Percentiles rank a stretch among this genome's conserved stretches.
Evolutionary conservation across 2,113 vertebrate species (phyloP).

Genomic region (Leucopternis melanops): DNA sequence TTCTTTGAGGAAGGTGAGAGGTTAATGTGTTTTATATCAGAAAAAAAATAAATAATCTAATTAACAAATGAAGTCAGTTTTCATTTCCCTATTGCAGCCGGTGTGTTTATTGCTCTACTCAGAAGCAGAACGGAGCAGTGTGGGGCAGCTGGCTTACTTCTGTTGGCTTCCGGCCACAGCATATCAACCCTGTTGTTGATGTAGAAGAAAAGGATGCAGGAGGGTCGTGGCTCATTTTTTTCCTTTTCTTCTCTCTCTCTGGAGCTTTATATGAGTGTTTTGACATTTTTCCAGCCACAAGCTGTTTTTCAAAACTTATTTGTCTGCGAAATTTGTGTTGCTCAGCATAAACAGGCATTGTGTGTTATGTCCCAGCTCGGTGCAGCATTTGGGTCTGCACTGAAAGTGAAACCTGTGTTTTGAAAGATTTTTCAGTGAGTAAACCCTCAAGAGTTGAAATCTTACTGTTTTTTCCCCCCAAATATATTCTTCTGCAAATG

Average conservation of each 20-base stretch:
- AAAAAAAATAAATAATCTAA: not conserved
- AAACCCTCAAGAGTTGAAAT: not conserved
- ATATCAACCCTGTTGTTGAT: slow-evolving; percentile 55
- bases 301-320: slow-evolving; percentile 27
- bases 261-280: slow-evolving; percentile 7
- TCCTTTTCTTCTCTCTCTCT: slow-evolving; percentile 8
- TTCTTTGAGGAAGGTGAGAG: not conserved
- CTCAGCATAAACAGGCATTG: not conserved
- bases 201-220: slow-evolving; percentile 52
- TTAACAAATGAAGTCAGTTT: not conserved
- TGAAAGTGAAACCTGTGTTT: not conserved
- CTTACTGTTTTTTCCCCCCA: not conserved
- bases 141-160: slow-evolving; percentile 25
- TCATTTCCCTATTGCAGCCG: not conserved
- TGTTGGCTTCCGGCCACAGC: not conserved
- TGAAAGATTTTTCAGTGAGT: not conserved
- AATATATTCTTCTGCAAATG: not conserved
- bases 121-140: not conserved
- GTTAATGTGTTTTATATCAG: not conserved
- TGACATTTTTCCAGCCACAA: slow-evolving; percentile 40
- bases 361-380: not conserved
- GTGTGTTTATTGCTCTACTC: not conserved
- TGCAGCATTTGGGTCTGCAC: accelerated
- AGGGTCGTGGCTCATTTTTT: not conserved
- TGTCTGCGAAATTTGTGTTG: not conserved